Conservation (phyloP, 1,140 invertebrate genomes). For the Danaus plexippus region DNA sequence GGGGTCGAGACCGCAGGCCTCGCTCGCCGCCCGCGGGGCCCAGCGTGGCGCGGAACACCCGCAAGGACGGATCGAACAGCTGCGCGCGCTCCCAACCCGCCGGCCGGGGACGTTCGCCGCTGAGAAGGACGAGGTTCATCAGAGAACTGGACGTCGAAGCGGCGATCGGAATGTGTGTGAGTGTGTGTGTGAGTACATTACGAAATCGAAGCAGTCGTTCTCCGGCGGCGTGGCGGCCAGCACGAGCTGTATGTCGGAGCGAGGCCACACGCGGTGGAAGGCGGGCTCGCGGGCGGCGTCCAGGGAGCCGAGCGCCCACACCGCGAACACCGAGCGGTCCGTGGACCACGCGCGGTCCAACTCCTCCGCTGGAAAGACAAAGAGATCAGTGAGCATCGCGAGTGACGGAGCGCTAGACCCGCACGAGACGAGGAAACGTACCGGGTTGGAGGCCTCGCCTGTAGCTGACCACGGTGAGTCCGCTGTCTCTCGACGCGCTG, state of each 20-base stretch:
- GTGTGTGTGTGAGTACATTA: too few relatives aligned
- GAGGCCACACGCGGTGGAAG: conserved; percentile 88
- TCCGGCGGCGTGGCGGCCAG: conserved; percentile 76
- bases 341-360: conserved; percentile 84
- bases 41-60: conserved; percentile 74
- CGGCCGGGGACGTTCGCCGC: conserved; percentile 15
- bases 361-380: conserved; percentile 70
- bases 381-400: not conserved
- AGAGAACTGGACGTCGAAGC: too few relatives aligned
- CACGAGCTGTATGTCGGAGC: conserved; percentile 77
- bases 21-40: conserved; percentile 43
- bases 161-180: too few relatives aligned
- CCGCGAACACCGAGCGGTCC: conserved; percentile 77
- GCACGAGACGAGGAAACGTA: conserved; percentile 38
- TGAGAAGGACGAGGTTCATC: not conserved
- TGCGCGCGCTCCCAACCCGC: conserved; percentile 79
- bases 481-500: conserved; percentile 78
- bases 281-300: conserved; percentile 85
- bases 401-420: not conserved
- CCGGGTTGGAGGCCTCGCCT: conserved; percentile 80
- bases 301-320: conserved; percentile 89
- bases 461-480: conserved; percentile 85
- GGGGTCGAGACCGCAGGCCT: conserved; percentile 45
- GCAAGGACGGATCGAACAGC: conserved; percentile 83
- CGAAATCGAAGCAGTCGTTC: conserved; percentile 81